Percentiles rank a stretch among this genome's conserved stretches.
Conservation (phyloP, 2,113 vertebrate genomes). For the Castor canadensis region DNA sequence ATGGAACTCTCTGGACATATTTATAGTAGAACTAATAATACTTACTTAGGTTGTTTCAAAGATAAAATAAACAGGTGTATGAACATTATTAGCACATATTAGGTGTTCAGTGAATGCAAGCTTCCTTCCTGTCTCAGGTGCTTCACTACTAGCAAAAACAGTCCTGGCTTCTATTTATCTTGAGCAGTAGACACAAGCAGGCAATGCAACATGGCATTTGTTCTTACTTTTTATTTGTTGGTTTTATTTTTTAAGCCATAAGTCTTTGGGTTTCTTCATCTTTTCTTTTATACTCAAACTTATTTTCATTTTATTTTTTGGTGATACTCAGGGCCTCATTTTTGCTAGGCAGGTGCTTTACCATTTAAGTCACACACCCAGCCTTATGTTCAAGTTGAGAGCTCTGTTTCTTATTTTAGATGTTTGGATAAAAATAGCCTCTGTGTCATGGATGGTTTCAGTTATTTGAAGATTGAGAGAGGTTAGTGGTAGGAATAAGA, state of each 20-base stretch:
- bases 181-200: not conserved
- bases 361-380: too few relatives aligned
- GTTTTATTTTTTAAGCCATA: not conserved
- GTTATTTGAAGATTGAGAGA: constrained; percentile 19
- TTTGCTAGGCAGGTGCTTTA: too few relatives aligned
- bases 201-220: not conserved
- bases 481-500: not conserved
- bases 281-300: not conserved
- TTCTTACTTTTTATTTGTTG: not conserved
- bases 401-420: not conserved
- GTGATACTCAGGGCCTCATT: too few relatives aligned
- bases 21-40: not conserved
- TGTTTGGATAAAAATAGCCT: not conserved
- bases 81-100: not conserved
- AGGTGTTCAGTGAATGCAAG: not conserved
- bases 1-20: too few relatives aligned
- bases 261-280: not conserved
- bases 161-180: not conserved
- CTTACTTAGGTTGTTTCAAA: not conserved
- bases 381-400: not conserved
- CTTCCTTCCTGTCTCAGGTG: not conserved
- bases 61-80: not conserved
- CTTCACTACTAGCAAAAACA: not conserved
- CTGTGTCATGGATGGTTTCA: not conserved
- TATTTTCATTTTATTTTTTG: too few relatives aligned